Base-by-base conservation (phyloP, 1,140 invertebrate species). In the Araneus ventricosus region DNA sequence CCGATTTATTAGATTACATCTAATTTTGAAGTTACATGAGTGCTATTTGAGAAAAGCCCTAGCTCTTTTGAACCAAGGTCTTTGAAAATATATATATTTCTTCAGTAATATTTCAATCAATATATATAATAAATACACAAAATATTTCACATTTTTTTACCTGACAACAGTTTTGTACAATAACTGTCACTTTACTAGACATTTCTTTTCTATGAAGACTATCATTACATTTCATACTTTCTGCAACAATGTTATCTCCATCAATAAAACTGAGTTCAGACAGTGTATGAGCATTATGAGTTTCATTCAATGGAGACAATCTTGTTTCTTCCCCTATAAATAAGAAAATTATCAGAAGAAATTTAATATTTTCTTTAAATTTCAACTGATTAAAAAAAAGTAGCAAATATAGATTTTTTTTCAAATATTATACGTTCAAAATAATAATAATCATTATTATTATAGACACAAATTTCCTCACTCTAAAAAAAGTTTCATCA, bases 261-360 rank as follows among this genome's bases (percentile, higher is more conserved):
- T 93, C 93, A 27, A 90, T 75, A 34, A 93, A 89, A 34, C 57
- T 70, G n/a, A 93, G 37, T 87, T 93, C 93, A 17, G 82, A 82
- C 0, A 93, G 37, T 7, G 93, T 90, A 22, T 34, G 57, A 14
- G 34, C 39, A 79, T 93, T 84, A 52, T 90, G 79, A 17, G 27
- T 63, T 79, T 93, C 88, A 41, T 39, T 70, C n/a, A 93, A 63
- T 24, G 80, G 67, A 22, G 88, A 86, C 20, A 90, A 45, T 61
- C 24, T 93, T 20, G 79, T 57, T 70, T 93, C 88, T 37, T 90
- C 88, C 39, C 82, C 93, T 90, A 84, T 39, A 45, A 45, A 67
- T 70, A 88, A 27, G 10, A 67, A 37, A 63, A 67, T 0, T 70
- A 67, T 37, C 30, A 6, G 14, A 59, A 88, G 63, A 7, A 27